A percentile compares a stretch with the other conserved stretches of the same genome.
Conservation (phyloP, 2,113 vertebrate genomes). For the Corythaeola cristata region DNA sequence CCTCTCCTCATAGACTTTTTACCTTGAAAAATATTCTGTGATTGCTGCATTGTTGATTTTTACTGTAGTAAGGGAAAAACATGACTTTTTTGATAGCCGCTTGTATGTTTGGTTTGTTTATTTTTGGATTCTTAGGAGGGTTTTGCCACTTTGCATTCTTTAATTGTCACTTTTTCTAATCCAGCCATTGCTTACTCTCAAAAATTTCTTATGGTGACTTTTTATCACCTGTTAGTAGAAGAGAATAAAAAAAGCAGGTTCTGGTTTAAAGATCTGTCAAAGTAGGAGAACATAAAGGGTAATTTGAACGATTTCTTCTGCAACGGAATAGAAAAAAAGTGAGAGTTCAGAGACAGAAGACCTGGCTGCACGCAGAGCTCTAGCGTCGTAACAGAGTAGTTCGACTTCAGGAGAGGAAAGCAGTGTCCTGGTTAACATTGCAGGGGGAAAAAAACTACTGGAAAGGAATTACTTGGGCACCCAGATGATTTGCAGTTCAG, state of each 20-base stretch:
- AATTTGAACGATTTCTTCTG: neutral
- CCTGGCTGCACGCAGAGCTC: neutral
- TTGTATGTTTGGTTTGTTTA: conserved; percentile 37
- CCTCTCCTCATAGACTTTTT: neutral
- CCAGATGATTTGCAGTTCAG: neutral
- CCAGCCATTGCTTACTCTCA: neutral
- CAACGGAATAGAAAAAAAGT: neutral
- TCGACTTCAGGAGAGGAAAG: neutral
- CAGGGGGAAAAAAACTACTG: accelerated
- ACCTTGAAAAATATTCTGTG: neutral
- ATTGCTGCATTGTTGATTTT: neutral
- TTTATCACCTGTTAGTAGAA: conserved; percentile 7
- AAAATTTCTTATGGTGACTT: neutral
- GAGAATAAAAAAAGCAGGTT: neutral
- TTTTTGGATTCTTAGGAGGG: conserved; percentile 22
- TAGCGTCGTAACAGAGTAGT: neutral
- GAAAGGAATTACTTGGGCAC: neutral
- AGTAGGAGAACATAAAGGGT: neutral
- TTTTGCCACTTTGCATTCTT: conserved; percentile 4
- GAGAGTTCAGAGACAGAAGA: neutral
- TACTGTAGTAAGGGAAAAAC: neutral
- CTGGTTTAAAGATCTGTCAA: neutral
- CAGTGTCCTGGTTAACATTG: neutral
- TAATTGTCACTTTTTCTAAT: conserved; percentile 29
- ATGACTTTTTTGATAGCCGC: neutral